Evolutionary conservation across 2,113 vertebrate species (phyloP).

Genomic region (Euleptes europaea): DNA sequence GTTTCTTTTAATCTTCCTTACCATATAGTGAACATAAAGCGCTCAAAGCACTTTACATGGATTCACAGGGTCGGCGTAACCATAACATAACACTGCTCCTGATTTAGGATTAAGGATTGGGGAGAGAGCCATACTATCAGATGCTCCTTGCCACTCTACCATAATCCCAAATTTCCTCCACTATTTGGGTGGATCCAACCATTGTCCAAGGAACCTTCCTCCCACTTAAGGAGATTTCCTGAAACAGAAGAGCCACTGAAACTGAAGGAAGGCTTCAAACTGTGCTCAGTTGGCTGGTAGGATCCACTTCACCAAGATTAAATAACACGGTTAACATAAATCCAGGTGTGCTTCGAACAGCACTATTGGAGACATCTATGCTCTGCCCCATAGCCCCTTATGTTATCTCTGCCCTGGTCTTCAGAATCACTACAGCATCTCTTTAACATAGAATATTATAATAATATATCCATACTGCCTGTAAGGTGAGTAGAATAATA

Average conservation of each 20-base stretch:
- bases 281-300: too few relatives aligned
- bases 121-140: too few relatives aligned
- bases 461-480: too few relatives aligned
- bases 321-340: neutral
- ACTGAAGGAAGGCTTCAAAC: too few relatives aligned
- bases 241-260: too few relatives aligned
- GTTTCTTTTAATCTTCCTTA: neutral
- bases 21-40: neutral
- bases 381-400: neutral
- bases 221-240: too few relatives aligned
- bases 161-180: neutral
- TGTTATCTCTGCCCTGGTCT: neutral
- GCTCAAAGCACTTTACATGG: neutral
- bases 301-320: neutral
- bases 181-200: too few relatives aligned
- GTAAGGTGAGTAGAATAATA: too few relatives aligned
- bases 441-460: too few relatives aligned
- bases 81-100: neutral
- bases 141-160: neutral
- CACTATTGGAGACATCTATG: neutral
- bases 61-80: neutral
- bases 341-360: neutral
- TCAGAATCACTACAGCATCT: neutral
- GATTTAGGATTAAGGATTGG: neutral
- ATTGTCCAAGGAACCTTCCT: too few relatives aligned